Base-by-base conservation (phyloP, 1,140 invertebrate species). In the Lamellibrachia luymesi region DNA sequence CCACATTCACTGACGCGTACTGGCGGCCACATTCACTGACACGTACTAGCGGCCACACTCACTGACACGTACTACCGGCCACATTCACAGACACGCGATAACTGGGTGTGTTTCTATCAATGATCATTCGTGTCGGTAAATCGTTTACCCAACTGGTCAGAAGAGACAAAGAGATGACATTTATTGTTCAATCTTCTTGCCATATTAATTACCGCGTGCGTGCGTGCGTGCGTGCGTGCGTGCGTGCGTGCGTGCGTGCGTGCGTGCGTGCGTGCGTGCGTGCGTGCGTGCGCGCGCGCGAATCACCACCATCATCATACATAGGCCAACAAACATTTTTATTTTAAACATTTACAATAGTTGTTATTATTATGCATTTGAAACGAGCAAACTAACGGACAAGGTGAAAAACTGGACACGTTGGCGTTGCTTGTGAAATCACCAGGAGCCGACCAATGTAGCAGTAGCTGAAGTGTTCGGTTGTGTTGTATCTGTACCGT, bases 161-260 rank as follows among this genome's bases (percentile, higher is more conserved):
- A 38, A 38, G 38, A 38, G 38, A 38, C 38, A 38, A 38, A 38
- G 38, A 38, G 38, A 38, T 38, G 38, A 38, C 38, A 38, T 38
- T 38, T 38, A 38, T 38, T 38, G 38, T 38, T 38, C 38, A 38
- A 38, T 38, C 38, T 38, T 38, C 38, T 38, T 38, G 38, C 38
- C 38, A 38, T 38, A 38, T 38, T 38, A 38, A 38, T 38, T 38
- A 38, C 38, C 22, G 90, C 2, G 90, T 90, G 25, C 49, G 90
- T 25, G 90, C 49, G 90, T 25, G 90, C 49, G 90, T 90, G 25
- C 50, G 90, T 91, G 90, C 22, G 90, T 91, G 90, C 27, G 90
- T 91, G 90, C 90, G 25, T 38, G 90, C 90, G 90, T 38, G 90
- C 90, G 38, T 91, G 90, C 90, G 8, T 91, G 90, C 90, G 22